phyloP scores from a whole-genome alignment of 2,888 invertebrate species.

The Lamproptera curius region DNA sequence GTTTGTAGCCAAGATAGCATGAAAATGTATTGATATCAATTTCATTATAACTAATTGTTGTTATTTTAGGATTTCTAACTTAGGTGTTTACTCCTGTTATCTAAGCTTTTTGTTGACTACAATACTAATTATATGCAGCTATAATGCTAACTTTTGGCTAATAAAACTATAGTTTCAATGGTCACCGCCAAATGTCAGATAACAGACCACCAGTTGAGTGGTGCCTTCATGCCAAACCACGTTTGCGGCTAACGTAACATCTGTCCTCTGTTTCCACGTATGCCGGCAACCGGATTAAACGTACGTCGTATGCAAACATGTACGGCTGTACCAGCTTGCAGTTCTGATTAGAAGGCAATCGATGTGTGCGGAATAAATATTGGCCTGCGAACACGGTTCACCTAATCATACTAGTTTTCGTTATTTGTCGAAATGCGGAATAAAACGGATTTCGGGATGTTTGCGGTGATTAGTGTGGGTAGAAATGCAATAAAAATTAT shows the following conservation, averaged over 20 bases:
- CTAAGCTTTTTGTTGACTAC: no score
- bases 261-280: not conserved
- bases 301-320: constrained; percentile 20
- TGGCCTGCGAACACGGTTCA: constrained; percentile 7
- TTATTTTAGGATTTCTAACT: no score
- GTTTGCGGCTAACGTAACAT: constrained; percentile 1
- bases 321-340: constrained; percentile 25
- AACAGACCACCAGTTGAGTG: not conserved
- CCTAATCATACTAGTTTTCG: constrained; percentile 5
- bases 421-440: constrained; percentile 38
- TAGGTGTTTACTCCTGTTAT: no score
- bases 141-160: no score
- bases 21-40: no score
- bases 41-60: no score
- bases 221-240: not conserved
- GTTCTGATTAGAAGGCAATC: constrained; percentile 8
- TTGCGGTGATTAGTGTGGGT: no score
- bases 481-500: no score
- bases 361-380: constrained; percentile 10
- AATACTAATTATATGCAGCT: no score
- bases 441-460: constrained; percentile 55
- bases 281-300: constrained; percentile 4
- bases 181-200: no score
- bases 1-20: no score
- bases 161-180: no score